These are phyloP conservation scores for Ibidorhyncha struthersii DNA, from an alignment of 2,113 vertebrate genomes.

Conservation along the genomic window DNA sequence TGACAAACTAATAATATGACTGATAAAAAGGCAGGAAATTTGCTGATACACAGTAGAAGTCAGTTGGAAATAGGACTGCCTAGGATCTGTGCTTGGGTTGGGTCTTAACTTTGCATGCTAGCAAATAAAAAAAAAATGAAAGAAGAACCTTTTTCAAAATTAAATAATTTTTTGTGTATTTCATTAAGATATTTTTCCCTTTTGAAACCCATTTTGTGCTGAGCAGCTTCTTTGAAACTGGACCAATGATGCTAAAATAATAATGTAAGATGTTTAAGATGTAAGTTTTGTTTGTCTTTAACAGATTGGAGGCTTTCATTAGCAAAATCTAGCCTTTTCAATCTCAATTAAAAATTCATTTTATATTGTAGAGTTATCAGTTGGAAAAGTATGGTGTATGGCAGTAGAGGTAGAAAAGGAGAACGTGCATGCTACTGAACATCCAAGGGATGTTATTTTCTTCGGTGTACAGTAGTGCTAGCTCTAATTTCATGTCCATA, in stretches of 20 bases:
- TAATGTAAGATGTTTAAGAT: neutral
- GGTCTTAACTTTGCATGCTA: neutral
- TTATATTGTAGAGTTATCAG: neutral
- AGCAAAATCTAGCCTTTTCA: neutral
- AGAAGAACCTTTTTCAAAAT: neutral
- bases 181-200: neutral
- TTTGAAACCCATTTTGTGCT: neutral
- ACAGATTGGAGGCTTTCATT: neutral
- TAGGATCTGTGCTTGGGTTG: neutral
- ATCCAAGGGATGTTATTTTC: neutral
- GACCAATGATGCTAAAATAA: neutral
- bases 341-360: neutral
- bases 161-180: neutral
- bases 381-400: neutral
- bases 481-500: neutral
- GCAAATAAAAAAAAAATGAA: neutral
- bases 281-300: neutral
- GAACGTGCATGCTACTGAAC: neutral
- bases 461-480: neutral
- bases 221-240: neutral
- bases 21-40: neutral
- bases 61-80: neutral
- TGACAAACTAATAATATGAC: neutral
- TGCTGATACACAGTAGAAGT: neutral
- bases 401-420: neutral